Evolutionary conservation across 1,140 invertebrate genomes (phyloP).

Genomic region (Sinonovacula constricta): DNA sequence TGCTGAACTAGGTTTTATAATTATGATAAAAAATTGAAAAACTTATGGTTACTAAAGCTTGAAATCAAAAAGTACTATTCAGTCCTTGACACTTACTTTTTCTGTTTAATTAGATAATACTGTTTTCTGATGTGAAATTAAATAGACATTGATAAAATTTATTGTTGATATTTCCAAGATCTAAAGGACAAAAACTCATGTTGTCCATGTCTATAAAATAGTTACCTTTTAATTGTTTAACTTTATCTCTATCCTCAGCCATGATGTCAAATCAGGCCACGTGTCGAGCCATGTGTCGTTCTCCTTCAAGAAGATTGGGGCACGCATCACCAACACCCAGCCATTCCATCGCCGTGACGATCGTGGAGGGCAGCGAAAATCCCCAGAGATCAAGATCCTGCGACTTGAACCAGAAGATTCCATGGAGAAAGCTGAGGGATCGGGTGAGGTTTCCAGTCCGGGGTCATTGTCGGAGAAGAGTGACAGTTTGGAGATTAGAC

Average conservation of each 20-base stretch:
- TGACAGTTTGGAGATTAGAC: neutral
- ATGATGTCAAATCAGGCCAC: conserved; percentile 41
- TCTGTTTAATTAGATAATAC: neutral
- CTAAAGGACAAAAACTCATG: too few relatives aligned
- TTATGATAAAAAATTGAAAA: too few relatives aligned
- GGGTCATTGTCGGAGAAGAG: conserved; percentile 2
- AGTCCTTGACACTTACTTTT: neutral
- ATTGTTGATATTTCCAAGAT: neutral
- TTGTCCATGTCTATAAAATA: neutral
- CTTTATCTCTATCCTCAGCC: conserved; percentile 5
- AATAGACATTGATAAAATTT: neutral
- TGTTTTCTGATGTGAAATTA: neutral
- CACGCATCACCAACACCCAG: conserved; percentile 27
- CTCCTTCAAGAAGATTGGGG: conserved; percentile 33
- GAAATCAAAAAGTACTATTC: too few relatives aligned
- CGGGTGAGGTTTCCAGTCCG: neutral
- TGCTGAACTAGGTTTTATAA: too few relatives aligned
- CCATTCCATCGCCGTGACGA: conserved; percentile 37
- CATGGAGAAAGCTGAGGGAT: neutral
- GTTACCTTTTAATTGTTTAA: neutral
- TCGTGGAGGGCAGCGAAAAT: neutral
- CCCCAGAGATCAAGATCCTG: conserved; percentile 27
- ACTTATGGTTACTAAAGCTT: too few relatives aligned
- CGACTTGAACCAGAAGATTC: conserved; percentile 5
- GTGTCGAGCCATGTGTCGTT: conserved; percentile 41